Conservation (phyloP, 2,888 invertebrate genomes). For the Merodon equestris region DNA sequence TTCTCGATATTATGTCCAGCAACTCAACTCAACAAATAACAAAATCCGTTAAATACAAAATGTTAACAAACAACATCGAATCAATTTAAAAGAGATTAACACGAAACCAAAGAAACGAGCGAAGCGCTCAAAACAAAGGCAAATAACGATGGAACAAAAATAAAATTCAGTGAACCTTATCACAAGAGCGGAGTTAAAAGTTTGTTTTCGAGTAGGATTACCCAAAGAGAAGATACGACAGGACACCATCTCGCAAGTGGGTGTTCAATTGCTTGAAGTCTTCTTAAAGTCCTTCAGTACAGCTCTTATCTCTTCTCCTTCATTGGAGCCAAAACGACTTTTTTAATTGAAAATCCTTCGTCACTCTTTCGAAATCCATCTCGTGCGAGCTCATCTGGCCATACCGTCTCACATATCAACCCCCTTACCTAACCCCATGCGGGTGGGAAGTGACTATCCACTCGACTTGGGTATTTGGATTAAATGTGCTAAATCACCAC, state of each 20-base stretch:
- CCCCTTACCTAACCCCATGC: no score
- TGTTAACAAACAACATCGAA: slow-evolving; percentile 37
- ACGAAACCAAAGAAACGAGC: slow-evolving; percentile 18
- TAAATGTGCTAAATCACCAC: slow-evolving; percentile 62
- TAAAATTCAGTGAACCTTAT: slow-evolving; percentile 25
- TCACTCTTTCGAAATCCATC: slow-evolving; percentile 29
- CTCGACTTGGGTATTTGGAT: slow-evolving; percentile 39
- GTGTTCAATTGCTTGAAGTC: slow-evolving; percentile 30
- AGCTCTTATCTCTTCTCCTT: slow-evolving; percentile 59
- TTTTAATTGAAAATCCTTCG: slow-evolving; percentile 63
- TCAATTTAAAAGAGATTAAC: slow-evolving; percentile 64
- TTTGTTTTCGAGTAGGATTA: slow-evolving; percentile 56
- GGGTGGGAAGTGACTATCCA: slow-evolving; percentile 22
- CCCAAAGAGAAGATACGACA: slow-evolving; percentile 21
- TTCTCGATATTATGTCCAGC: not conserved
- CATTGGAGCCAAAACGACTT: slow-evolving; percentile 58
- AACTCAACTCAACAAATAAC: slow-evolving; percentile 14
- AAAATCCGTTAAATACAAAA: slow-evolving; percentile 39
- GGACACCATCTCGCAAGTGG: not conserved
- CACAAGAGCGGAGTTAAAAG: slow-evolving; percentile 45
- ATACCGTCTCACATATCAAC: no score
- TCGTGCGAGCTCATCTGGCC: not conserved
- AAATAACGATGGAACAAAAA: not conserved
- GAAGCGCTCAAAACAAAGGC: not conserved
- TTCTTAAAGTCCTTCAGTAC: slow-evolving; percentile 1